Conservation (phyloP, 2,113 vertebrate genomes). For the Hymenochirus boettgeri region DNA sequence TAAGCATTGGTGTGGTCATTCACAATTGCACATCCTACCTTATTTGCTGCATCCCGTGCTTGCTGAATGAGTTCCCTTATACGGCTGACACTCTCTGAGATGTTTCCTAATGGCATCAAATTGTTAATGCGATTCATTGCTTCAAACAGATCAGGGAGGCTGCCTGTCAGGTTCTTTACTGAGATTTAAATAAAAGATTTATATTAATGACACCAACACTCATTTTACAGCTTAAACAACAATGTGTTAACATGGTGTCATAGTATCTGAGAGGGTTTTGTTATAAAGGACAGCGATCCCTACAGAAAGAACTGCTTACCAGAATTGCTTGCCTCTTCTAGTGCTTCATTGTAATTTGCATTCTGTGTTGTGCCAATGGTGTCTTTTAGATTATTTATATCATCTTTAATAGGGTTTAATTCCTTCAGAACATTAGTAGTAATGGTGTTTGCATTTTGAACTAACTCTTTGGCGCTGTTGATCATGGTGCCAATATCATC, state of each 20-base stretch:
- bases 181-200: conserved; percentile 28
- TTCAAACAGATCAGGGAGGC: conserved; percentile 79
- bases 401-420: conserved; percentile 68
- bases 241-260: no score
- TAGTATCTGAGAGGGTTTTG: neutral
- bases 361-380: conserved; percentile 50
- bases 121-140: conserved; percentile 80
- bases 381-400: conserved; percentile 67
- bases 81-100: conserved; percentile 81
- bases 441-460: conserved; percentile 60
- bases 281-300: neutral
- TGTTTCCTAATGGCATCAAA: conserved; percentile 70
- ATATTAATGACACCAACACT: no score
- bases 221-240: no score
- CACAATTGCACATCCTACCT: conserved; percentile 65
- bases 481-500: conserved; percentile 70
- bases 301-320: conserved; percentile 48
- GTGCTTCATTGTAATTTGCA: conserved; percentile 57
- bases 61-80: conserved; percentile 89
- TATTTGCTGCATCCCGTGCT: conserved; percentile 88
- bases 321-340: conserved; percentile 63
- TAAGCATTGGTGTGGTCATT: no score
- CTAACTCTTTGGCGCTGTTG: conserved; percentile 63
- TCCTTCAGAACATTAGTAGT: conserved; percentile 64
- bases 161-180: conserved; percentile 81